Evolutionary conservation across 2,797 vertebrate genomes (phyloP), one percentile per base, ranked within the genome.

Genomic region (Lepus townsendii): DNA sequence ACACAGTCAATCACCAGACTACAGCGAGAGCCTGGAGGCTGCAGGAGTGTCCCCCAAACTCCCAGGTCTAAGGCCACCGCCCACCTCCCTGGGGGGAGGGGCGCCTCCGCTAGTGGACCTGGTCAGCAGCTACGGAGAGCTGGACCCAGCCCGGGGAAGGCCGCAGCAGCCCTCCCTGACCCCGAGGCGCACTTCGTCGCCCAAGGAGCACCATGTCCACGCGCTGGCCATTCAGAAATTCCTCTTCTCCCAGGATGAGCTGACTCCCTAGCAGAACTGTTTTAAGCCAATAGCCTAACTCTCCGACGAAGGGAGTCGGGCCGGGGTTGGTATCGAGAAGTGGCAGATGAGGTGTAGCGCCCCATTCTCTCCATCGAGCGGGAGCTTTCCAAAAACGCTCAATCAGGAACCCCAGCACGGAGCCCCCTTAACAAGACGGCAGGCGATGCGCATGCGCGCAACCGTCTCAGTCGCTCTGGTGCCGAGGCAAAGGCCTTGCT

Each of bases 211-310:
- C 35, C 54, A 50, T 35, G 75, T 90, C 35, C 85, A 79, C 72
- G 60, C 17, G 57, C 27, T n/a, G 8, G 57, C 22, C 71, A 54
- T 17, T 20, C 72, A 47, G 57, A 76, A 65, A 30, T 22, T 1
- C 27, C 69, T 94, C 88, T 35, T 71, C 19, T 88, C 17, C 89
- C 32, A 68, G 79, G n/a, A 83, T 38, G 38, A 87, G 71, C 27
- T 87, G 65, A 86, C 50, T 79, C 22, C 24, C 65, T 87, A 77
- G 47, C 52, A 86, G 42, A 82, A 95, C 78, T 88, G 7, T 94
- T 95, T 88, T 69, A 92, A 68, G 95, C 57, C 83, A 92, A 92
- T 26, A 71, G 75, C 42, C 17, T 69, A 2, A n/a, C 47, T 90
- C 38, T 62, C 85, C n/a, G 27, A 69, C 35, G 83, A 32, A 22